Conservation (phyloP, 2,113 vertebrate species). For the Pteruthius melanotis region DNA sequence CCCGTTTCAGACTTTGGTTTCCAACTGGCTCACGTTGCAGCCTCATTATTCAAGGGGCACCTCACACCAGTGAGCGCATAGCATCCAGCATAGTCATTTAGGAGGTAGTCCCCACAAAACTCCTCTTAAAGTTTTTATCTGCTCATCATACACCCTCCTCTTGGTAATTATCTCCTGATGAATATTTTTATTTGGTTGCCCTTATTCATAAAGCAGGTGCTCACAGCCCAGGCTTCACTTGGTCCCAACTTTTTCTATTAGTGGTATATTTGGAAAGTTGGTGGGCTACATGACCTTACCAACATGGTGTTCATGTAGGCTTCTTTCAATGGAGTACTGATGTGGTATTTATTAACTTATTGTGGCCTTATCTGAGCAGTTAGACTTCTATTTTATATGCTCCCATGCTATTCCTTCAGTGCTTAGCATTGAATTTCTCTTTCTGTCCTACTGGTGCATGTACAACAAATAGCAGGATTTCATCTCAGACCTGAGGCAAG, state of each 20-base stretch:
- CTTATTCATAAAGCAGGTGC: background rate
- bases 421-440: background rate
- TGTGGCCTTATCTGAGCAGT: background rate
- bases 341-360: rapidly evolving
- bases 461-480: background rate
- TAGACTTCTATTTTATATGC: background rate
- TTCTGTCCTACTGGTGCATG: background rate
- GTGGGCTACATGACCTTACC: background rate
- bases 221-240: background rate
- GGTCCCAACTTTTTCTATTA: background rate
- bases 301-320: background rate
- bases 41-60: background rate
- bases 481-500: background rate
- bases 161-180: background rate
- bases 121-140: background rate
- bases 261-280: background rate
- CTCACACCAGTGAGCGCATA: rapidly evolving
- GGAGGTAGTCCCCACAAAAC: background rate
- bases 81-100: background rate
- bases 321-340: background rate
- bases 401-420: background rate
- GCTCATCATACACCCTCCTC: background rate
- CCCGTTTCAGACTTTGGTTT: background rate
- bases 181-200: background rate
- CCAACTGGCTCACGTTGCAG: background rate